These are phyloP conservation scores for Pangasianodon hypophthalmus DNA, from an alignment of 2,113 vertebrate species.

Conservation along the genomic window DNA sequence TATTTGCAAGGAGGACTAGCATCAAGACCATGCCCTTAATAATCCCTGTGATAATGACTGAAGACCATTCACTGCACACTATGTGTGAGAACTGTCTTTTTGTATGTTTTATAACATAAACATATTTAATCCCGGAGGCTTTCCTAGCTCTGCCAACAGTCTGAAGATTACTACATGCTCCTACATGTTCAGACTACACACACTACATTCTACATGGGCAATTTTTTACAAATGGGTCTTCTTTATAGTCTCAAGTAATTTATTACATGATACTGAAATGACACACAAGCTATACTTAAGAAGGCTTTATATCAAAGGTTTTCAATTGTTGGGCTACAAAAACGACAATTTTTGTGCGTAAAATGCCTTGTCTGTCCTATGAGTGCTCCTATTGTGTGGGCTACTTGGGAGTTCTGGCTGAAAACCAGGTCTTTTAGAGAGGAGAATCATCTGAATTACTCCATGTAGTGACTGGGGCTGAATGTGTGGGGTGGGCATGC, in stretches of 20 bases:
- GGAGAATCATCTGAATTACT: background rate
- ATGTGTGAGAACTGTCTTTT: background rate
- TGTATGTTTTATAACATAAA: background rate
- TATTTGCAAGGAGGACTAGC: background rate
- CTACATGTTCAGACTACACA: background rate
- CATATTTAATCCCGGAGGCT: background rate
- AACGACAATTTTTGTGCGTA: background rate
- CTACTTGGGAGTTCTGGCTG: background rate
- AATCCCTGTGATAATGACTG: background rate
- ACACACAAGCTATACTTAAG: background rate
- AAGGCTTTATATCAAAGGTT: background rate
- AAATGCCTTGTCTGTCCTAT: background rate
- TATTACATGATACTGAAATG: background rate
- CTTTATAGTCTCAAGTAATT: background rate
- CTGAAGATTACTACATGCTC: background rate
- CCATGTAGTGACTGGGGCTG: background rate
- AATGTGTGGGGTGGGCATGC: background rate
- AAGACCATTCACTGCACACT: background rate
- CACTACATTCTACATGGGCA: background rate
- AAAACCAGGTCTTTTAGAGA: background rate
- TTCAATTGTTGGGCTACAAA: background rate
- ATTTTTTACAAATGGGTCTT: background rate
- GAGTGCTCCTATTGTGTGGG: background rate
- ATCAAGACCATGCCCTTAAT: background rate
- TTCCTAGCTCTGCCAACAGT: background rate